Base-by-base conservation (phyloP, 2,888 invertebrate species). In the Ophion obscuratus region DNA sequence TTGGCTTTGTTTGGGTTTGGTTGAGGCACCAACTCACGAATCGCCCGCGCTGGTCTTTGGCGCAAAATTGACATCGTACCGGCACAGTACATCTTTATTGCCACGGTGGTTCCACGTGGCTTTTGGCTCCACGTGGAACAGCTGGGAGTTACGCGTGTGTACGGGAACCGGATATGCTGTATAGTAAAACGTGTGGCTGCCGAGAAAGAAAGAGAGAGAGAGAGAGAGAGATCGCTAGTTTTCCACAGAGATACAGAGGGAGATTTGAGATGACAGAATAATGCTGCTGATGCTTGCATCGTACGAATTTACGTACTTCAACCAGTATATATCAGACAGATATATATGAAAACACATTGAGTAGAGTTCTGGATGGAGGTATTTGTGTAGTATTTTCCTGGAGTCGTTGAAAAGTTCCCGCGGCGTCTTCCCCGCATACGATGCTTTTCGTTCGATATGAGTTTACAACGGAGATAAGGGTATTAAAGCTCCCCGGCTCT, bases 381-480 rank as follows among this genome's bases (percentile, higher is more conserved):
- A 62, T 31, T 4, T 64, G 59, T 53, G 76, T 64, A 68, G 24
- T 61, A 67, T 82, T 79, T 79, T 68, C 67, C 66, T 44, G 57
- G 64, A 64, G 64, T 80, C 83, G 80, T 67, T 73, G 85, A 76
- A 85, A 85, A 83, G 85, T 85, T 85, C 73, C 61, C 76, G 75
- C 67, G 36, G 70, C 61, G 64, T 76, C 61, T 66, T 68, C 67
- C 27, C 40, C 79, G 27, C 59, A 47, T 53, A 53, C 59, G 67
- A 79, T 24, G 76, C 66, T 66, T 80, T 73, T 59, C 80, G 81
- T 86, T 84, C 83, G 90, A 91, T 91, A 90, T 88, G 89, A 91
- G 89, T 92, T 92, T 92, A 91, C 91, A 91, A 88, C 89, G 81
- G 40, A 91, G 90, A 91, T 91, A 91, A 92, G 90, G 89, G 86